These are phyloP conservation scores for Heliconius melpomene DNA, from an alignment of 1,140 invertebrate genomes.

Conservation along the genomic window DNA sequence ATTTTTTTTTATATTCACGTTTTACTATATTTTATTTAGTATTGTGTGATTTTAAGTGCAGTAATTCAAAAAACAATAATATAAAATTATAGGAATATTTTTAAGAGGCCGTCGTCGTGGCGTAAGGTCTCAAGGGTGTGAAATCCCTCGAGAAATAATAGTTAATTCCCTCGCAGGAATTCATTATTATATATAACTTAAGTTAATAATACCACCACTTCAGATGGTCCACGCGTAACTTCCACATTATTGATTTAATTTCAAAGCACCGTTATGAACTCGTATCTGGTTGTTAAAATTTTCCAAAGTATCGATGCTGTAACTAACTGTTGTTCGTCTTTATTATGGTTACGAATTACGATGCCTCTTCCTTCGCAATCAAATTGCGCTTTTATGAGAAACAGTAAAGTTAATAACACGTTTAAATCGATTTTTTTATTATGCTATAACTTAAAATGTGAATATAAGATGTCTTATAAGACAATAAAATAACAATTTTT, in stretches of 20 bases:
- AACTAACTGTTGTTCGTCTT: neutral
- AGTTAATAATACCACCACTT: neutral
- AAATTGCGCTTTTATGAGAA: too few relatives aligned
- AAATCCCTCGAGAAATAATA: too few relatives aligned
- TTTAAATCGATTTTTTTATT: too few relatives aligned
- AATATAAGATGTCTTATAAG: too few relatives aligned
- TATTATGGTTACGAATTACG: neutral
- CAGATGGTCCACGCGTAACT: neutral
- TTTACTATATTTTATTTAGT: neutral
- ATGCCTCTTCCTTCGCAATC: neutral
- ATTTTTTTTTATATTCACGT: neutral
- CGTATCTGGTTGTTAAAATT: constrained; percentile 1
- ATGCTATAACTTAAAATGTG: too few relatives aligned
- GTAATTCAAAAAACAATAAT: neutral
- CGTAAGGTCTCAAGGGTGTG: too few relatives aligned
- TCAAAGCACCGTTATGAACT: neutral
- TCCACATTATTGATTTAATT: neutral
- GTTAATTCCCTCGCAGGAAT: too few relatives aligned
- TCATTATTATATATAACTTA: neutral
- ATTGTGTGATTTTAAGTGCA: too few relatives aligned
- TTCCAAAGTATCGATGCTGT: constrained; percentile 6
- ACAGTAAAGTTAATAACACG: too few relatives aligned
- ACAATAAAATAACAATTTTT: too few relatives aligned
- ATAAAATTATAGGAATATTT: neutral
- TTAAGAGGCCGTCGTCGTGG: too few relatives aligned